Evolutionary conservation across 2,113 vertebrate species (phyloP).

Genomic region (Lamprologus lemairii): DNA sequence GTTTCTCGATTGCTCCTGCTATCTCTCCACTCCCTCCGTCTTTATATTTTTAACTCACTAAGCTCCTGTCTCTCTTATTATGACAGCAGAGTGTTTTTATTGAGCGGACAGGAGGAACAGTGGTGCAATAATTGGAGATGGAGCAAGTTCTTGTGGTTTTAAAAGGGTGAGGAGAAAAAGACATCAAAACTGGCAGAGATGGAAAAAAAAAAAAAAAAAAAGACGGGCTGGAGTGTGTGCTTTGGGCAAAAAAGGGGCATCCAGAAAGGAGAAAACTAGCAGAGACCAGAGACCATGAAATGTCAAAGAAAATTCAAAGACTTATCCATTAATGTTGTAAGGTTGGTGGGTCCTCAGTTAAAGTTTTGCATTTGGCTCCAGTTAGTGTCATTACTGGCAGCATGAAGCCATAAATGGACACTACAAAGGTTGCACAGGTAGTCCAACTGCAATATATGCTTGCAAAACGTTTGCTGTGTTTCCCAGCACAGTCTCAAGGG

Average conservation of each 20-base stretch:
- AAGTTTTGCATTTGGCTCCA: not conserved
- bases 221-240: not conserved
- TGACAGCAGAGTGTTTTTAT: conserved; percentile 25
- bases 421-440: not conserved
- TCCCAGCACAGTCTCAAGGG: not conserved
- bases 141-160: not conserved
- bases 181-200: not conserved
- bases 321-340: not conserved
- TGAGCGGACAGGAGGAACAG: not conserved
- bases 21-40: not conserved
- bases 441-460: not conserved
- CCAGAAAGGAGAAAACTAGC: not conserved
- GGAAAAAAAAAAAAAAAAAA: not conserved
- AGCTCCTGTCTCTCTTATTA: not conserved
- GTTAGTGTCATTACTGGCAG: not conserved
- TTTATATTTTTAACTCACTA: not conserved
- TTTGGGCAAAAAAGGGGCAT: not conserved
- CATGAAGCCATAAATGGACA: not conserved
- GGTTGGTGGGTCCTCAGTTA: not conserved
- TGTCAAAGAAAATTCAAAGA: not conserved
- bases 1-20: not conserved
- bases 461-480: not conserved
- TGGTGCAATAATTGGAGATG: not conserved
- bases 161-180: not conserved
- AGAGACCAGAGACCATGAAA: not conserved